phyloP scores from a whole-genome alignment of 2,113 vertebrate species.

The Apodemus sylvaticus region DNA sequence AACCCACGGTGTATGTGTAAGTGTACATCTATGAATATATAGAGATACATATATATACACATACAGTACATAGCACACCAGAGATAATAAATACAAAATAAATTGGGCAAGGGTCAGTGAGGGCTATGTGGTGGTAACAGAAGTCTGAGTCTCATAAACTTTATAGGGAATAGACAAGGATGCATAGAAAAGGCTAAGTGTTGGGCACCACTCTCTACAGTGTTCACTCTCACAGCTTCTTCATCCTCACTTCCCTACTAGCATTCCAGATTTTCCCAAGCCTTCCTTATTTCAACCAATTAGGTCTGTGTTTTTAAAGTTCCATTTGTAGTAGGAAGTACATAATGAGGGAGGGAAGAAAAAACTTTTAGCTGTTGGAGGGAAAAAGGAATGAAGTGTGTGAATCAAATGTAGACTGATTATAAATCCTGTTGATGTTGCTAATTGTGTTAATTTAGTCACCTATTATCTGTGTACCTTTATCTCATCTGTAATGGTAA shows the following conservation, averaged over 20 bases:
- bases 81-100: conserved; percentile 27
- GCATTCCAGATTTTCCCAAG: neutral
- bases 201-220: neutral
- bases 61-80: neutral
- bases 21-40: neutral
- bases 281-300: conserved; percentile 18
- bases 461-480: conserved; percentile 40
- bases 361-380: neutral
- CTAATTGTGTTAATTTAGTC: conserved; percentile 10
- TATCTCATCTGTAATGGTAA: neutral
- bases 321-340: conserved; percentile 22
- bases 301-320: neutral
- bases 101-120: neutral
- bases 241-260: conserved; percentile 6
- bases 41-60: neutral
- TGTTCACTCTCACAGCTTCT: neutral
- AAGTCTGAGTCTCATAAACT: neutral
- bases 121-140: neutral
- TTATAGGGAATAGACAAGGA: neutral
- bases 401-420: neutral
- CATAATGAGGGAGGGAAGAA: neutral
- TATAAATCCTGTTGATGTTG: conserved; percentile 8
- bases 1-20: neutral
- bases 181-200: neutral
- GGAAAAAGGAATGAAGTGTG: neutral